Conservation (phyloP, 2,797 vertebrate species). For the Mareca penelope region DNA sequence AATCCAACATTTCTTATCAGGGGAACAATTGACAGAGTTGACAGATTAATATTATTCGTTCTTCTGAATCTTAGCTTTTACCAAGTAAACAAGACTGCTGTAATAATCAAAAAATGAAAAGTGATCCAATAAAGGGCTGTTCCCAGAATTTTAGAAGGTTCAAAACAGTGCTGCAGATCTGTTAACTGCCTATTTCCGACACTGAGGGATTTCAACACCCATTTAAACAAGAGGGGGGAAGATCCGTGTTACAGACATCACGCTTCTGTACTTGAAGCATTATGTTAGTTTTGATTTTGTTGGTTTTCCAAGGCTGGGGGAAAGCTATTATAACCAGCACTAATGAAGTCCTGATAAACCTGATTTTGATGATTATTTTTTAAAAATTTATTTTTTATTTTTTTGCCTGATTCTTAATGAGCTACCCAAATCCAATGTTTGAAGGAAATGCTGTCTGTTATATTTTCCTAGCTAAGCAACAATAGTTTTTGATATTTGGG, state of each 20-base stretch:
- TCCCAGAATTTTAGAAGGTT: not conserved
- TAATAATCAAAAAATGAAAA: not conserved
- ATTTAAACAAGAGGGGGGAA: not conserved
- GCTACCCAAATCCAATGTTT: not conserved
- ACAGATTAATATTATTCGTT: not conserved
- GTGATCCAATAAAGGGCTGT: not conserved
- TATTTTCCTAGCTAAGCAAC: not conserved
- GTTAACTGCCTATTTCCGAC: not conserved
- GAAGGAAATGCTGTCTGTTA: not conserved
- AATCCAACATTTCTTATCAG: not conserved
- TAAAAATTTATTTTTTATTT: too few relatives aligned
- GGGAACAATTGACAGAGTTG: not conserved
- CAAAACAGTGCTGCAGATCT: not conserved
- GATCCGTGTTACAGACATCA: rapidly evolving
- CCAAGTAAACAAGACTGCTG: not conserved
- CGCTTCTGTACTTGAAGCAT: not conserved
- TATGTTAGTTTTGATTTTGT: not conserved
- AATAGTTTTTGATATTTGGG: not conserved
- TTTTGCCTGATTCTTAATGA: not conserved
- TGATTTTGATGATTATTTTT: too few relatives aligned
- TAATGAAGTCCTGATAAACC: too few relatives aligned
- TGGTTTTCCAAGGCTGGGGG: not conserved
- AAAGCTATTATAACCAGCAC: not conserved
- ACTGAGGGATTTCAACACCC: not conserved
- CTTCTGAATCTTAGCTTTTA: not conserved